phyloP scores from a whole-genome alignment of 2,797 vertebrate genomes.

The Labeo calbasu region DNA sequence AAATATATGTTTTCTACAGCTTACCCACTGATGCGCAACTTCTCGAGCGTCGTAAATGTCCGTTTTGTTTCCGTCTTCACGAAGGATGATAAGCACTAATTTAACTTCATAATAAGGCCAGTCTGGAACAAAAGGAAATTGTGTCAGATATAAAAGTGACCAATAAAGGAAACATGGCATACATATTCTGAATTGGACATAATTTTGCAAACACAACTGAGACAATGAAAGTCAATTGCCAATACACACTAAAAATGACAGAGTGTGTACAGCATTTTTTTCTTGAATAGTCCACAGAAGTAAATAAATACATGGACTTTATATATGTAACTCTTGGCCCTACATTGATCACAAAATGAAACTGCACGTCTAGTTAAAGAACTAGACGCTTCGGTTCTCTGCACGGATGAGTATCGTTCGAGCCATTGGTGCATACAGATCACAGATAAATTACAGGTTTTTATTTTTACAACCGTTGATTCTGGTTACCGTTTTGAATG shows the following conservation, averaged over 20 bases:
- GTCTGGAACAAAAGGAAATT: constrained; percentile 61
- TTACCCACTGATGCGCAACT: constrained; percentile 74
- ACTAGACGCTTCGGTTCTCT: neutral
- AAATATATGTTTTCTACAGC: neutral
- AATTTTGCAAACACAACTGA: neutral
- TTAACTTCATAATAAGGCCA: constrained; percentile 73
- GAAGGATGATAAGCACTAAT: constrained; percentile 62
- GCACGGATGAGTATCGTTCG: neutral
- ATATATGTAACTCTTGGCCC: neutral
- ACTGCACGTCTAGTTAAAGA: neutral
- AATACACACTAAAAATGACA: neutral
- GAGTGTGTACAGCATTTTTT: neutral
- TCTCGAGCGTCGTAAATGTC: constrained; percentile 64
- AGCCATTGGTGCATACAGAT: neutral
- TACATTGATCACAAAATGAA: neutral
- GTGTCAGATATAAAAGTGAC: neutral
- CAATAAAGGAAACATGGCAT: neutral
- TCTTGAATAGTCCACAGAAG: neutral
- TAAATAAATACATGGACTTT: neutral
- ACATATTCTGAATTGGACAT: neutral
- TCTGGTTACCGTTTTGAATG: too few species aligned
- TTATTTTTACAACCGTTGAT: neutral
- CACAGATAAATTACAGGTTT: neutral
- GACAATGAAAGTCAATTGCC: neutral
- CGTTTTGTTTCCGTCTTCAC: constrained; percentile 50